Conservation (phyloP, 2,888 invertebrate genomes). For the Ornithoptera priamus region DNA sequence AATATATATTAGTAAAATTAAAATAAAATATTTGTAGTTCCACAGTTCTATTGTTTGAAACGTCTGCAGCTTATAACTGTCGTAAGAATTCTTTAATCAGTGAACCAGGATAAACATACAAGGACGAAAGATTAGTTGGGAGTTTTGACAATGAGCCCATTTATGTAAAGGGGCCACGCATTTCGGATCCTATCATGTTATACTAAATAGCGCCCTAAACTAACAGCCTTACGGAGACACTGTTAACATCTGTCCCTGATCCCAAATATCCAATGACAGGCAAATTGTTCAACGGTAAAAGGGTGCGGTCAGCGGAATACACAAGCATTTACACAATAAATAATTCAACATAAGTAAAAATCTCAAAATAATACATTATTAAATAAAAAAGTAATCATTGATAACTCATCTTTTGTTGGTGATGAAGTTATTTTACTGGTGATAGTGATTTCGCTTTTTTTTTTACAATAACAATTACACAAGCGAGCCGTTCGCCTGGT, state of each 20-base stretch:
- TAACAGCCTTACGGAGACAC: conserved; percentile 10
- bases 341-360: neutral
- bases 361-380: neutral
- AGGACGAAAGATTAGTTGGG: neutral
- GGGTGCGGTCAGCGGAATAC: neutral
- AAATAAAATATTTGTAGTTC: too few relatives aligned
- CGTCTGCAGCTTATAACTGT: too few relatives aligned
- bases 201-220: conserved; percentile 16
- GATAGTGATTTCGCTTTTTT: too few relatives aligned
- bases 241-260: conserved; percentile 5
- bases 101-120: too few relatives aligned
- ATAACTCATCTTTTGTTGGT: too few relatives aligned
- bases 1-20: too few relatives aligned
- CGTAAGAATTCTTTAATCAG: too few relatives aligned
- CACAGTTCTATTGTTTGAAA: too few relatives aligned
- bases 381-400: neutral
- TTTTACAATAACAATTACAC: too few relatives aligned
- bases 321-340: neutral
- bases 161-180: neutral
- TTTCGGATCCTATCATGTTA: neutral
- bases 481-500: too few relatives aligned
- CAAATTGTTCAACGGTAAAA: conserved; percentile 4
- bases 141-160: neutral
- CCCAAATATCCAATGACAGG: conserved; percentile 7
- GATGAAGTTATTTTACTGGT: too few relatives aligned